Evolutionary conservation across 2,888 invertebrate genomes (phyloP).

Genomic region (Dromius quadrimaculatus): DNA sequence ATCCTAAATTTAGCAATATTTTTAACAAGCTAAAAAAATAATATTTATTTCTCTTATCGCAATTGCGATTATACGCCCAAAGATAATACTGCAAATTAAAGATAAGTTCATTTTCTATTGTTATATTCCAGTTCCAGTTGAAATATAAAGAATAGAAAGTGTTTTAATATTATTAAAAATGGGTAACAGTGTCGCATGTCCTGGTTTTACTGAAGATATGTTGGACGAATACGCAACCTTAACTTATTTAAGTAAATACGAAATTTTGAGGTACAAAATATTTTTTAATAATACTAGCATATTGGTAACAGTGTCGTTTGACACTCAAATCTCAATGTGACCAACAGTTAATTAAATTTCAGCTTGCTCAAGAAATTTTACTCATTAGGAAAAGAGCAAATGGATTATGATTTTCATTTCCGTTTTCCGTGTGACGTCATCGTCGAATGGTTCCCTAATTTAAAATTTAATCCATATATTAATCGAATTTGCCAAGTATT

Average conservation of each 20-base stretch:
- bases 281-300: neutral
- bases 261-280: slow-evolving; percentile 74
- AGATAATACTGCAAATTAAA: too few relatives aligned
- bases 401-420: slow-evolving; percentile 66
- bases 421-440: slow-evolving; percentile 70
- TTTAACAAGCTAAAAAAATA: too few relatives aligned
- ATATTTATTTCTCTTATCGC: too few relatives aligned
- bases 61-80: too few relatives aligned
- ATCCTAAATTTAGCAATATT: too few relatives aligned
- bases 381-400: slow-evolving; percentile 67
- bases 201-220: slow-evolving; percentile 70
- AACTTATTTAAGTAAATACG: slow-evolving; percentile 73
- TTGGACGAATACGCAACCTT: slow-evolving; percentile 73
- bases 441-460: slow-evolving; percentile 74
- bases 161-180: too few relatives aligned
- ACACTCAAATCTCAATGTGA: neutral
- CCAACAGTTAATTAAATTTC: slow-evolving; percentile 56
- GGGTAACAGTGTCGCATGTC: slow-evolving; percentile 68
- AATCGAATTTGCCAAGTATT: slow-evolving; percentile 80
- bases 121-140: too few relatives aligned
- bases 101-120: too few relatives aligned
- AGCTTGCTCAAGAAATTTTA: slow-evolving; percentile 73
- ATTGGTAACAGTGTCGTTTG: neutral
- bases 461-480: slow-evolving; percentile 82
- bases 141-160: too few relatives aligned